phyloP scores from a whole-genome alignment of 2,113 vertebrate genomes.

The Tautogolabrus adspersus region DNA sequence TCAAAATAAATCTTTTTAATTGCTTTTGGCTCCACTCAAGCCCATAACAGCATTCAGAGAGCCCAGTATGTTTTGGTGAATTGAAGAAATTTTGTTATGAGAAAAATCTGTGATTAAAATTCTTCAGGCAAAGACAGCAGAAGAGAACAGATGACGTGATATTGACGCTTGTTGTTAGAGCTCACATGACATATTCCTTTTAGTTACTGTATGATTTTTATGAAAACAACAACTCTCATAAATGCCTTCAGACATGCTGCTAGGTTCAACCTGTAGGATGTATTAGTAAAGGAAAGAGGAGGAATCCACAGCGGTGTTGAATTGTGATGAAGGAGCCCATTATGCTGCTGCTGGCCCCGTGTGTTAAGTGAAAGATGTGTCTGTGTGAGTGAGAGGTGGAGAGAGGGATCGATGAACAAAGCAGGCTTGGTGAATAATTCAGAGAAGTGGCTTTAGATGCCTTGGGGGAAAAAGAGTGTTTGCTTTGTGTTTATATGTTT shows the following conservation, averaged over 20 bases:
- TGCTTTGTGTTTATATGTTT: conserved; percentile 31
- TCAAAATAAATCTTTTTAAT: conserved; percentile 31
- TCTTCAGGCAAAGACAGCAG: background rate
- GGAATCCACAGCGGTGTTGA: conserved; percentile 29
- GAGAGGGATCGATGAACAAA: conserved; percentile 73
- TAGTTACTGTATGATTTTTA: background rate
- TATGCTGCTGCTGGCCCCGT: conserved; percentile 19
- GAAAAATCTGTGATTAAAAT: background rate
- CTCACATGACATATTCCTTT: background rate
- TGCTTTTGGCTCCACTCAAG: conserved; percentile 4
- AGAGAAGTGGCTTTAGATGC: conserved; percentile 56
- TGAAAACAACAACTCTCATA: background rate
- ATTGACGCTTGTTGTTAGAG: background rate
- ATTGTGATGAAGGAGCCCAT: conserved; percentile 56
- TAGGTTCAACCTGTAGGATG: background rate
- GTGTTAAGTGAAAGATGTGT: conserved; percentile 67
- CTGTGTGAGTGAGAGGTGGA: conserved; percentile 48
- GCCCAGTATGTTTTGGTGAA: background rate
- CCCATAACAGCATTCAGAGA: background rate
- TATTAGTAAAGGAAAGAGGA: background rate
- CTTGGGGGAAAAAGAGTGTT: conserved; percentile 40
- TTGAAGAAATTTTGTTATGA: background rate
- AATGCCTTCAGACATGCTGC: background rate
- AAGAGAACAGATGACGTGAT: background rate
- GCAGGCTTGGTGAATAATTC: conserved; percentile 74